These are phyloP conservation scores for Aplochiton taeniatus DNA, from an alignment of 2,797 vertebrate genomes.

Conservation along the genomic window DNA sequence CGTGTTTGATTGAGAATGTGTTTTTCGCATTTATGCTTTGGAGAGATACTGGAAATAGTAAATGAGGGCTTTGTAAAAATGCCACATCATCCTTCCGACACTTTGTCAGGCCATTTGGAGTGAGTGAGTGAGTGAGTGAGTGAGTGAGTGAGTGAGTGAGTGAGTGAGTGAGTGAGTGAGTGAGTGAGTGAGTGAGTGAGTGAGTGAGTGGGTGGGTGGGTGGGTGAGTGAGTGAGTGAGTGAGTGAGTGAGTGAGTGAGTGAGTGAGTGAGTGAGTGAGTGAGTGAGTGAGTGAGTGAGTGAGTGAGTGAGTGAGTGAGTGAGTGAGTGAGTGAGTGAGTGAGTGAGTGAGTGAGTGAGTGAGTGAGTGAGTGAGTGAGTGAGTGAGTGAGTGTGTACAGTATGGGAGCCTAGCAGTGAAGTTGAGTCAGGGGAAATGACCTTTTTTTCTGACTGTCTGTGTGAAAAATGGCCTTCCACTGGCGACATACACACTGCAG, in stretches of 20 bases:
- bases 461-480: constrained; percentile 53
- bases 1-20: constrained; percentile 38
- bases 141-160: background rate
- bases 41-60: constrained; percentile 5
- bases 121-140: constrained; percentile 1
- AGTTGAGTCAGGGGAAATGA: constrained; percentile 62
- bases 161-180: constrained; percentile 5
- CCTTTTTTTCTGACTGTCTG: constrained; percentile 35
- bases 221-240: too few species aligned
- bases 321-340: constrained; percentile 1
- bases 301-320: background rate
- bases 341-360: background rate
- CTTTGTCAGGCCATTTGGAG: constrained; percentile 43
- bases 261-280: background rate
- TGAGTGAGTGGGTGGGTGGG: too few species aligned
- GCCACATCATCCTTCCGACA: constrained; percentile 36
- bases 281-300: background rate
- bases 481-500: constrained; percentile 22
- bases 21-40: background rate
- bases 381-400: constrained; percentile 7
- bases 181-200: background rate
- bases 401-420: constrained; percentile 25
- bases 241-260: background rate
- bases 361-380: background rate
- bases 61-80: constrained; percentile 28